These are phyloP conservation scores for Bombyx mandarina DNA, from an alignment of 1,140 invertebrate genomes.

Conservation along the genomic window DNA sequence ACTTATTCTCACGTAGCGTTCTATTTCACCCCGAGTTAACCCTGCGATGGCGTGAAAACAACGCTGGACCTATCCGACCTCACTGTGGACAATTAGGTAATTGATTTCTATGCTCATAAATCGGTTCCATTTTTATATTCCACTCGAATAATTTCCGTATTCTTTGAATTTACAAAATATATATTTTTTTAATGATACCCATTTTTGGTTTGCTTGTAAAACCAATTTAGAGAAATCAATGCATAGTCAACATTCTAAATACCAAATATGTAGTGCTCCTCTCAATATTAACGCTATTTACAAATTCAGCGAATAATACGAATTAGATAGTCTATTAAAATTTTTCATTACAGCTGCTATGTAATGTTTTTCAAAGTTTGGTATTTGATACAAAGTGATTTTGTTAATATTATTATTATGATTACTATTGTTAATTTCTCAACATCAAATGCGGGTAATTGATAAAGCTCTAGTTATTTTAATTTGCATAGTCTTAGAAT, in stretches of 20 bases:
- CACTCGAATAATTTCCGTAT: not conserved
- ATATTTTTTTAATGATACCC: not conserved
- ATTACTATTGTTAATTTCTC: no score
- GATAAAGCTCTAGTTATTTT: no score
- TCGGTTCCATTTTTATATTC: not conserved
- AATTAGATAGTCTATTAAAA: not conserved
- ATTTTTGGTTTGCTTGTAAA: no score
- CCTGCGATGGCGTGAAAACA: constrained; percentile 32
- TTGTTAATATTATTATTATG: no score
- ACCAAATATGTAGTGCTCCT: no score
- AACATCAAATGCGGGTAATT: no score
- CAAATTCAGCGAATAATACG: not conserved
- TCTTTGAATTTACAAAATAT: not conserved
- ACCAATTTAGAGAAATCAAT: no score
- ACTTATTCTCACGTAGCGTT: constrained; percentile 33
- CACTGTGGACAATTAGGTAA: constrained; percentile 18
- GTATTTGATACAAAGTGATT: not conserved
- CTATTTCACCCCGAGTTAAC: constrained; percentile 40
- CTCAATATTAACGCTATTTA: no score
- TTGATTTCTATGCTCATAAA: not conserved
- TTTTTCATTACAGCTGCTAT: not conserved
- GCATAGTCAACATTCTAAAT: no score
- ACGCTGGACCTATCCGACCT: constrained; percentile 15
- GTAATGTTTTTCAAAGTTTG: not conserved
- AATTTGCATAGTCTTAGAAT: no score